Conservation (phyloP, 2,888 invertebrate genomes). For the Gymnosoma rotundatum region DNA sequence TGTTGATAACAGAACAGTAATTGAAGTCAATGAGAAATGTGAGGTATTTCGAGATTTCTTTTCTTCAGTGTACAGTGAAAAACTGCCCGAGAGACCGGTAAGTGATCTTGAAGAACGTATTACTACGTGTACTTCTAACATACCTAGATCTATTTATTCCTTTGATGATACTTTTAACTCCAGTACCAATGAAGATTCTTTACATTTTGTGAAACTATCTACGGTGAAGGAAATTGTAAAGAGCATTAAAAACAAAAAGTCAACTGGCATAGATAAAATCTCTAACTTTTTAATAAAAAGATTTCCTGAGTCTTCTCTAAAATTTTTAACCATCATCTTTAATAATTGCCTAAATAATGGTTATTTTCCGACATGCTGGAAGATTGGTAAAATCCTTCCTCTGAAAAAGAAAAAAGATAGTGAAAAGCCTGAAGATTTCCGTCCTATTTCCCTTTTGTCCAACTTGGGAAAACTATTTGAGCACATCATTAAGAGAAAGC, state of each 20-base stretch:
- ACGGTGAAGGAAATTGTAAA: background rate
- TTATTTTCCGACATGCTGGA: constrained; percentile 3
- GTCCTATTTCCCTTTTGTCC: too few relatives aligned
- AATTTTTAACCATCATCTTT: too few relatives aligned
- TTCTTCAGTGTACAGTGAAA: background rate
- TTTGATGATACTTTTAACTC: background rate
- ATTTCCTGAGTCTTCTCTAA: too few relatives aligned
- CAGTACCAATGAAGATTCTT: background rate
- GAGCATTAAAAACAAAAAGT: constrained; percentile 2
- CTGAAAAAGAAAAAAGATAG: background rate
- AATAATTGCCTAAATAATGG: too few relatives aligned
- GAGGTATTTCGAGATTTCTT: background rate
- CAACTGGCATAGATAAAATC: background rate
- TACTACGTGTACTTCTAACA: background rate
- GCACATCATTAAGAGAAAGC: background rate
- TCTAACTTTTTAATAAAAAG: constrained; percentile 1
- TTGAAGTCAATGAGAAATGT: background rate
- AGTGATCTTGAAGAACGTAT: background rate
- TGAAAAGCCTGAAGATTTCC: too few relatives aligned
- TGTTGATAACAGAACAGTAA: background rate
- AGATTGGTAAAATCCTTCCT: constrained; percentile 4
- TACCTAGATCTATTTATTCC: background rate
- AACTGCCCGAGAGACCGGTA: background rate
- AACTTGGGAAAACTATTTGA: too few relatives aligned
- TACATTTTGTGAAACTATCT: background rate